Conservation (phyloP, 2,113 vertebrate genomes). For the Ammodytes marinus region DNA sequence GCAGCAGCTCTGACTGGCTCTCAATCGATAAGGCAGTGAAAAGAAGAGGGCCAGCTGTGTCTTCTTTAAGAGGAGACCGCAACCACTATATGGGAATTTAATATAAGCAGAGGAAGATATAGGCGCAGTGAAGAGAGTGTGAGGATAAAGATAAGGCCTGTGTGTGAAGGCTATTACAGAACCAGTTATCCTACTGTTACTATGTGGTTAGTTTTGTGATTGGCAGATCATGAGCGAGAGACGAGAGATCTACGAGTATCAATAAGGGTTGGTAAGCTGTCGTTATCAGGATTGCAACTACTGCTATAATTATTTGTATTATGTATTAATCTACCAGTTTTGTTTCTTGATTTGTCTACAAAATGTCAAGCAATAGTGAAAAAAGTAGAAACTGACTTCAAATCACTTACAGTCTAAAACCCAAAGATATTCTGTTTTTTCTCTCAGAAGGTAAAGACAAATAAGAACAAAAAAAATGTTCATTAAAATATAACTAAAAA, state of each 20-base stretch:
- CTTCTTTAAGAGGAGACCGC: slow-evolving; percentile 31
- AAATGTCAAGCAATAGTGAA: neutral
- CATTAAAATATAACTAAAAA: too few relatives aligned
- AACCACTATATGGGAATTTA: slow-evolving; percentile 8
- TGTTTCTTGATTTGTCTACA: neutral
- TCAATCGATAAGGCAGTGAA: slow-evolving; percentile 49
- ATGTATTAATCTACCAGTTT: neutral
- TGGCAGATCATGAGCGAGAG: neutral
- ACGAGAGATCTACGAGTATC: neutral
- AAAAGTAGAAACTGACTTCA: neutral
- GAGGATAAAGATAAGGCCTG: slow-evolving; percentile 11
- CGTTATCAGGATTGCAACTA: neutral
- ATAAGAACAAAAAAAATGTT: too few relatives aligned
- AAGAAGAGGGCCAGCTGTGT: slow-evolving; percentile 11
- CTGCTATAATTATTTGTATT: neutral
- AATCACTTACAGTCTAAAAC: neutral
- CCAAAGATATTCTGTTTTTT: neutral
- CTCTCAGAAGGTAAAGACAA: too few relatives aligned
- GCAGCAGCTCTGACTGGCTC: slow-evolving; percentile 15
- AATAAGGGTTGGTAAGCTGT: neutral
- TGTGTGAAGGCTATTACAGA: slow-evolving; percentile 8
- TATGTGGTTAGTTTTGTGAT: neutral
- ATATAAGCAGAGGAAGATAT: slow-evolving; percentile 31
- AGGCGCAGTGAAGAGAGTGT: neutral
- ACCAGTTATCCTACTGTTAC: neutral